These are phyloP conservation scores for Hycleus cichorii DNA, from an alignment of 1,140 invertebrate genomes.

Conservation along the genomic window DNA sequence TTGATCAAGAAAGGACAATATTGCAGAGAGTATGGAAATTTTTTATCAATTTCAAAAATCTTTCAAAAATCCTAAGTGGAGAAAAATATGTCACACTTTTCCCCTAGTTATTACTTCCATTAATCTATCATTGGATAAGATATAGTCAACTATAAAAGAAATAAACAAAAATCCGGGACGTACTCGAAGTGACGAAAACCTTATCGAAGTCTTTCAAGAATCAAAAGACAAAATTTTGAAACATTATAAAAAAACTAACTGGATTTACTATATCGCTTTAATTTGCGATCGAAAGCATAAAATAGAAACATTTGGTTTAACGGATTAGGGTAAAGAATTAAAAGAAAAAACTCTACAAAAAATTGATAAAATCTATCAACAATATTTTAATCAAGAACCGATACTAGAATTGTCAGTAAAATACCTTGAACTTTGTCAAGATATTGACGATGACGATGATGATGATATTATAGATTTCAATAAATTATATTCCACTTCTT, in stretches of 20 bases:
- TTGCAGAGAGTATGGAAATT: constrained; percentile 32
- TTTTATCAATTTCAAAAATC: constrained; percentile 34
- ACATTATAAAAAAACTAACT: constrained; percentile 35
- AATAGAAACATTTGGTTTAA: constrained; percentile 37
- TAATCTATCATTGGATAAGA: constrained; percentile 38
- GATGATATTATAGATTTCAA: constrained; percentile 32
- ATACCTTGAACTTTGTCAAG: too few species aligned
- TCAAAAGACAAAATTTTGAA: constrained; percentile 37
- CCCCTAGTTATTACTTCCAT: constrained; percentile 33
- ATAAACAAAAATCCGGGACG: constrained; percentile 31
- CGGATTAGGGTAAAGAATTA: constrained; percentile 35
- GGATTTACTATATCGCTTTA: constrained; percentile 37
- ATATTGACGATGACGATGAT: constrained; percentile 19
- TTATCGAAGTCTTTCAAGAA: constrained; percentile 34
- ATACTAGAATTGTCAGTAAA: too few species aligned
- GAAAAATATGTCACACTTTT: constrained; percentile 36
- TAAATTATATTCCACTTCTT: too few species aligned
- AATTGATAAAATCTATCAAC: not conserved
- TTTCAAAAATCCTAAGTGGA: constrained; percentile 24
- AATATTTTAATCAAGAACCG: constrained; percentile 12
- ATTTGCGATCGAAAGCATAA: constrained; percentile 39
- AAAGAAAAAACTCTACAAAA: constrained; percentile 18
- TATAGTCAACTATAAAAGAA: constrained; percentile 31
- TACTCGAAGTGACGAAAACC: constrained; percentile 4
- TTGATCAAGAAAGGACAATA: constrained; percentile 29